Conservation (phyloP, 1,140 invertebrate genomes). For the Harpegnathos saltator region DNA sequence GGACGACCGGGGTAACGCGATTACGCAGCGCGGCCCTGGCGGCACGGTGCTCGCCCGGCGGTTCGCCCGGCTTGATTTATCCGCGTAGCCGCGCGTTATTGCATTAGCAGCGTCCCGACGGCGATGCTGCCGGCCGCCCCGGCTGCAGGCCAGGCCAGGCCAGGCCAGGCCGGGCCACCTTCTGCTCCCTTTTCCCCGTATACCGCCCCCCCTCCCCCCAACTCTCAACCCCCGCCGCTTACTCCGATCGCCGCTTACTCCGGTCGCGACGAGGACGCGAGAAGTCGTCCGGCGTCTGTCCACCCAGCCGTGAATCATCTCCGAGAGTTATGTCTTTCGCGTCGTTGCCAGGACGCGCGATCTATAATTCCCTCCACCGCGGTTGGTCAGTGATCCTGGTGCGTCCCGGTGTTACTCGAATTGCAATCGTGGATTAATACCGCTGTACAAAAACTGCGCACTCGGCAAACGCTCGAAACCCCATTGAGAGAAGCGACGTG, state of each 20-base stretch:
- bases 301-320: conserved; percentile 76
- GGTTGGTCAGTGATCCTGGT: conserved; percentile 48
- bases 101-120: conserved; percentile 79
- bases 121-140: conserved; percentile 61
- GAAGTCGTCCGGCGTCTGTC: conserved; percentile 59
- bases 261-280: conserved; percentile 40
- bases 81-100: conserved; percentile 81
- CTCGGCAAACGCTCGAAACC: neutral
- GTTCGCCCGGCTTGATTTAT: conserved; percentile 82
- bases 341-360: conserved; percentile 57
- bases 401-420: conserved; percentile 14
- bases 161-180: neutral
- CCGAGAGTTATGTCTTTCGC: conserved; percentile 75
- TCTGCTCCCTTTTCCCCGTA: neutral
- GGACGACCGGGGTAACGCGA: conserved; percentile 80
- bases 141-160: neutral
- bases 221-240: neutral
- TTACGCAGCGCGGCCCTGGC: conserved; percentile 76
- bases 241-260: conserved; percentile 21
- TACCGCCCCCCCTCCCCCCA: no score
- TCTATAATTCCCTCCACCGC: conserved; percentile 46
- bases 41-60: conserved; percentile 33
- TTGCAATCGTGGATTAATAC: conserved; percentile 1
- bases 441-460: neutral
- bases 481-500: neutral